Percentiles rank a stretch among this genome's conserved stretches.
These are phyloP conservation scores for Mormyrus lacerda DNA, from an alignment of 2,113 vertebrate genomes.

Conservation along the genomic window DNA sequence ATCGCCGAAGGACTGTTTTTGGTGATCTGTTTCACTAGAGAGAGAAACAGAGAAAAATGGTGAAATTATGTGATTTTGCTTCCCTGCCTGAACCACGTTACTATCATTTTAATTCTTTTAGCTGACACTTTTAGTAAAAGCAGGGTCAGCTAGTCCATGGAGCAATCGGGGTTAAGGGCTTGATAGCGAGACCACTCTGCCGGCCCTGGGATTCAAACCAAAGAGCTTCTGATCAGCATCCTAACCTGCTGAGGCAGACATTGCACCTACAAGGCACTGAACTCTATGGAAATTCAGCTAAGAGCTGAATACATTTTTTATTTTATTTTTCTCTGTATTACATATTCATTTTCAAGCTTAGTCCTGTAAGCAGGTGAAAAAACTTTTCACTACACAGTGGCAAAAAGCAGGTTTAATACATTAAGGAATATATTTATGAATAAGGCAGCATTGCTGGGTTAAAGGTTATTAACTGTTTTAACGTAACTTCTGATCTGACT, in stretches of 20 bases:
- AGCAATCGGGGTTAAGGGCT: neutral
- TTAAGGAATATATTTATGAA: neutral
- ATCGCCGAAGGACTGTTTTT: neutral
- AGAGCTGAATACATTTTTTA: neutral
- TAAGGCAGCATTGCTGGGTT: neutral
- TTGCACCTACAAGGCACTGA: neutral
- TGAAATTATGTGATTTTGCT: neutral
- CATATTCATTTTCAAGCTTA: neutral
- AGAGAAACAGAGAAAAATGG: neutral
- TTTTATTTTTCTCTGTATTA: neutral
- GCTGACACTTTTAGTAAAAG: neutral
- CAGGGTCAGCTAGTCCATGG: neutral
- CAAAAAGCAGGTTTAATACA: neutral
- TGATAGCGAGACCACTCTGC: neutral
- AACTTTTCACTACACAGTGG: neutral
- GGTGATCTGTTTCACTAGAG: neutral
- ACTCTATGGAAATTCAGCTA: neutral
- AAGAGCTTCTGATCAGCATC: neutral
- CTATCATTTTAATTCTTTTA: neutral
- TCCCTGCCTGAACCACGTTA: neutral
- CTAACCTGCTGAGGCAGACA: neutral
- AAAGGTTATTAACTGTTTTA: neutral
- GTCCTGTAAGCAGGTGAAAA: neutral
- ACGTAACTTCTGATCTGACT: neutral
- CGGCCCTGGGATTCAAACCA: neutral